Evolutionary conservation across 1,140 invertebrate genomes (phyloP), one percentile per base, ranked within the genome.

Genomic region (Probaryconus sp.): DNA sequence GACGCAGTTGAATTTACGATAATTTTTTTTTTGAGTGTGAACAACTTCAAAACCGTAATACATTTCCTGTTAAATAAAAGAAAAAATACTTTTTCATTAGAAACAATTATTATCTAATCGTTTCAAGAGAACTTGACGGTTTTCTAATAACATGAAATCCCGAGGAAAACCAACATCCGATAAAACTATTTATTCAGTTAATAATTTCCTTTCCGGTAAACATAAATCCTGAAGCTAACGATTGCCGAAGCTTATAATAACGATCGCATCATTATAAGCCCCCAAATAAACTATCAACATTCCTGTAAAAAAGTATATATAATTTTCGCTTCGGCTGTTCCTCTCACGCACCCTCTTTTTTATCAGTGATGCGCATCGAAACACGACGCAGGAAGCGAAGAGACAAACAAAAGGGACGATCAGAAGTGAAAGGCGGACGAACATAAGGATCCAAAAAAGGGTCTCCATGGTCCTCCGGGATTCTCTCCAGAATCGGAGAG

Each of bases 261-360:
- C 14, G 16, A 24, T 0, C n/a, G 5, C 13, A 51, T 51, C 17
- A 30, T 56, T 31, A 38, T 20, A n/a, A 30, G 50, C 30, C 35
- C n/a, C 11, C 24, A 53, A 45, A 45, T 37, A 53, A 71, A 56
- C 31, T n/a, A 9, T 24, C 40, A 20, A 48, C 37, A 30, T 45
- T 40, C 16, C 35, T 58, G 35, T n/a, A 38, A 73, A 73, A 67
- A 73, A 53, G 55, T 67, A 58, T 56, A 38, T 67, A 67, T 67
- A 65, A 74, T 74, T 63, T 74, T 63, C 56, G 71, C 63, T 64
- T 51, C 56, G 58, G 17, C 65, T 60, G 56, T 14, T 56, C 37
- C 40, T 43, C 31, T 42, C 17, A 33, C 26, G 51, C 71, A 65
- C 69, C 61, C 65, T 64, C 63, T 50, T 60, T 75, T 64, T 64